Evolutionary conservation across 2,888 invertebrate genomes (phyloP), one percentile per base, ranked within the genome.

Genomic region (Drosophila atripex): DNA sequence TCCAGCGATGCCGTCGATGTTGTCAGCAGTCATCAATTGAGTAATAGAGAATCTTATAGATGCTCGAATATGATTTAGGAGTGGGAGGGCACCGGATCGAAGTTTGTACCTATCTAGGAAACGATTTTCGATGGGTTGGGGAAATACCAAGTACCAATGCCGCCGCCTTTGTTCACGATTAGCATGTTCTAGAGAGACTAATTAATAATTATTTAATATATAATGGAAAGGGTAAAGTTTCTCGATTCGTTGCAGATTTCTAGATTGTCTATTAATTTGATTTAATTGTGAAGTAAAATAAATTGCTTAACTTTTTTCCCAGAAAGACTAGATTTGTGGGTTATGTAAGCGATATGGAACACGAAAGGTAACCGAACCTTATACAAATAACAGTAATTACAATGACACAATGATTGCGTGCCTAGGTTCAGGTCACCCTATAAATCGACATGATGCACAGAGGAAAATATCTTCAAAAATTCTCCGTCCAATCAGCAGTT

Each of bases 211-310:
- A 53, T 46, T 52, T 3, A 9, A 28, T 28, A 39, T 64, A 45
- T 64, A 64, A 63, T 43, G 16, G 43, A 45, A 51, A 30, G 39
- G 49, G 28, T 14, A 51, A 16, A 35, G 8, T 14, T 23, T 45
- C 11, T 30, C 14, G 5, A 18, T 32, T 54, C 12, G 14, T 39
- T 54, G 28, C 49, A 32, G 25, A 50, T 64, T 50, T 71, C 25
- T 32, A 23, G 55, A 71, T 71, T 70, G 55, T 46, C 54, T 69
- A 82, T 69, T 79, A 76, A 84, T 61, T 60, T 41, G 12, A 51
- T 70, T 50, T 76, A 79, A 79, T 79, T 82, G 73, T 43, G 38
- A 64, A 52, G 54, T 52, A 72, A 72, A 76, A 25, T 50, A 55
- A 61, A 51, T 70, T 23, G 32, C 38, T 60, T 38, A 23, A 45